Evolutionary conservation across 2,888 invertebrate genomes (phyloP).

Genomic region (Pediacus dermestoides): DNA sequence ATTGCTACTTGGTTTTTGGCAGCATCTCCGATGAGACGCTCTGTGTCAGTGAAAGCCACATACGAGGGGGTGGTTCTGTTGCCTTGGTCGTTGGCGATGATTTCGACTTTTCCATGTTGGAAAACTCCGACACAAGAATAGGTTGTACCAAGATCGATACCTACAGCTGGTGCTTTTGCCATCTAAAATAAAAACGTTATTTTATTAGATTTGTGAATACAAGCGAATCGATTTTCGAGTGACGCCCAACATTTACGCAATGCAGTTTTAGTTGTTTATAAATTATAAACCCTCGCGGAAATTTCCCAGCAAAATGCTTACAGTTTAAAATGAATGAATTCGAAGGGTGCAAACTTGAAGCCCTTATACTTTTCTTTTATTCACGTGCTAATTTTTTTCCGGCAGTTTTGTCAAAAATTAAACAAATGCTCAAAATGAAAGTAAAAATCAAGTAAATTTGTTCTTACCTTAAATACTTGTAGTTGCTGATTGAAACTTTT

Average conservation of each 20-base stretch:
- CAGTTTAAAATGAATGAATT: no score
- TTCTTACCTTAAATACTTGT: conserved; percentile 33
- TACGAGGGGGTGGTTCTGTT: conserved; percentile 84
- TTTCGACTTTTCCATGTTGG: conserved; percentile 87
- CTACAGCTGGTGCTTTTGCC: conserved; percentile 80
- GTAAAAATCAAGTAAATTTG: conserved; percentile 12
- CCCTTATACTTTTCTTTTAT: no score
- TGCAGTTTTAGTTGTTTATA: no score
- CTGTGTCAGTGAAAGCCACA: conserved; percentile 82
- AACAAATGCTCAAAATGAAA: conserved; percentile 10
- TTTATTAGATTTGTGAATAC: conserved; percentile 1
- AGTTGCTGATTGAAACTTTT: conserved; percentile 35
- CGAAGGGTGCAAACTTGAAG: no score
- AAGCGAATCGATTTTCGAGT: no score
- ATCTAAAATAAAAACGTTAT: conserved; percentile 18
- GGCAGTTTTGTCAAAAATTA: conserved; percentile 13
- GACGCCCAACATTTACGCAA: no score
- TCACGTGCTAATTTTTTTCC: conserved; percentile 8
- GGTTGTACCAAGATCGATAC: conserved; percentile 95
- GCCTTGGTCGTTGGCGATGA: conserved; percentile 88
- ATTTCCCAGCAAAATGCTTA: no score
- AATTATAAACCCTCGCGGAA: no score
- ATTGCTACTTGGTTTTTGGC: conserved; percentile 83
- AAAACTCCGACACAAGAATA: conserved; percentile 93
- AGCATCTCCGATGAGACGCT: conserved; percentile 78